Evolutionary conservation across 2,113 vertebrate species (phyloP), one percentile per base, ranked within the genome.

Genomic region (Sigmodon hispidus): DNA sequence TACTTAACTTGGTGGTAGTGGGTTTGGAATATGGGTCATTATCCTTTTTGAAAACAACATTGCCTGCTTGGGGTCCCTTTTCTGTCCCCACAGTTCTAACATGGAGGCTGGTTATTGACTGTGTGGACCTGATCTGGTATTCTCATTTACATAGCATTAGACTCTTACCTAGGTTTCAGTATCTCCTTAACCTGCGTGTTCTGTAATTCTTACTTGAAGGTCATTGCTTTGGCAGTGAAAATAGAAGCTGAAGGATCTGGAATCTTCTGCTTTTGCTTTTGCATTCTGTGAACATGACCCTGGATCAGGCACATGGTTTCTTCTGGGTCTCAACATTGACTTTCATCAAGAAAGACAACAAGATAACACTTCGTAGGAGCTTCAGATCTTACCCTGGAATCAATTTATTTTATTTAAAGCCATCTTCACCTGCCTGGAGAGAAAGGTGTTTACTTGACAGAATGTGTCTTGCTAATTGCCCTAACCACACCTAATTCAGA

Each of bases 141-240:
- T 40, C 45, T 94, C 45, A 40, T 36, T 93, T 80, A 57, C 57
- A 55, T 72, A 85, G n/a, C 57, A 87, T 50, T 21, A 36, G 48
- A 12, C 21, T 75, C 73, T 90, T 57, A 70, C 36, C 61, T 84
- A 43, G 77, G 4, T 91, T 87, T 89, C 29, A 72, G 0, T 40
- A 50, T 87, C 31, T 90, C 81, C 73, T 73, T 81, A 40, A 19
- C 36, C 26, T 67, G n/a, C 22, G 3, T 89, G 21, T 21, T 52
- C 29, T 81, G 0, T 40, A 55, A 24, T 69, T 92, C 81, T 57
- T 57, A 3, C 40, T 11, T 94, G 65, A 79, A 95, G 50, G 36
- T 76, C 43, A 65, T 90, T n/a, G 65, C 85, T 9, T 94, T 85
- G 80, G 75, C 13, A 76, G 76, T 88, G n/a, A 67, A 80, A 65